Conservation (phyloP, 1,140 invertebrate genomes). For the Eriocheir sinensis region DNA sequence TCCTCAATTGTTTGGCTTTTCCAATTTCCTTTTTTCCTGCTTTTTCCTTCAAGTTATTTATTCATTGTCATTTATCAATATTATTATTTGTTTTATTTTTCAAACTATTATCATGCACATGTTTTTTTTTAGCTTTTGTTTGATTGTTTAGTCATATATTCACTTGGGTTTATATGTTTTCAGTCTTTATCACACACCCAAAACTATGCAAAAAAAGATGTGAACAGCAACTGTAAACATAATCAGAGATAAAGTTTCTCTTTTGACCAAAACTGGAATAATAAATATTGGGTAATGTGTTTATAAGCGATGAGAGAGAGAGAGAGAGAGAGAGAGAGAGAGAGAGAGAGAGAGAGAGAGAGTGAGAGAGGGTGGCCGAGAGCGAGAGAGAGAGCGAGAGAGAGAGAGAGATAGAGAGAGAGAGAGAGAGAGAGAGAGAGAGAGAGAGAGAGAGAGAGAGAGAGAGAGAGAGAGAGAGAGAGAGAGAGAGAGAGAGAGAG, state of each 20-base stretch:
- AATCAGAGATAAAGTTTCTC: background rate
- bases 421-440: background rate
- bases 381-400: conserved; percentile 16
- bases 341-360: conserved; percentile 18
- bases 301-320: background rate
- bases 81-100: no score
- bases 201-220: background rate
- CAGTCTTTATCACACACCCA: no score
- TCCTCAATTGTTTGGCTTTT: no score
- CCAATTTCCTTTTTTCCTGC: no score
- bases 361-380: no score
- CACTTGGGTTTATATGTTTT: no score
- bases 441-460: conserved; percentile 18
- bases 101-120: no score
- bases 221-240: background rate
- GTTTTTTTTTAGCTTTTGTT: no score
- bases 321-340: background rate
- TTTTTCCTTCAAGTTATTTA: no score
- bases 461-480: conserved; percentile 25
- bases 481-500: background rate
- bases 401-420: background rate
- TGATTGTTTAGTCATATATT: no score
- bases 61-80: no score
- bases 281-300: background rate
- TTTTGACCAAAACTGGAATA: background rate